phyloP scores from a whole-genome alignment of 1,140 invertebrate species.

The Caligus rogercresseyi region DNA sequence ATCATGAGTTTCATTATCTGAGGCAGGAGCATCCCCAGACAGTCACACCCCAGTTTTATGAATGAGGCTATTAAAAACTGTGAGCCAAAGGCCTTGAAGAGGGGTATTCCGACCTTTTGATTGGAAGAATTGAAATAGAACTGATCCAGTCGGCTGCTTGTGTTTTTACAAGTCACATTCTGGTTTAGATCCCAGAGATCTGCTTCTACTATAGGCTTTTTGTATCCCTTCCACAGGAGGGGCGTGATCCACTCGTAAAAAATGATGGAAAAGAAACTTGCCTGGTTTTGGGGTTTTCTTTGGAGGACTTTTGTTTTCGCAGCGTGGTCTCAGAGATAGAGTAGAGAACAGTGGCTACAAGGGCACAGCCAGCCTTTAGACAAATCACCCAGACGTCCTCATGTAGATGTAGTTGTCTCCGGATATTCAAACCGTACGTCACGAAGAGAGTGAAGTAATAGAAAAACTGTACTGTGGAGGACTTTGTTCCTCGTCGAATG shows the following conservation, averaged over 20 bases:
- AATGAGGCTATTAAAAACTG: neutral
- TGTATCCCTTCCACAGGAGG: constrained; percentile 62
- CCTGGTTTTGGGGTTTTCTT: constrained; percentile 22
- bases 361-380: neutral
- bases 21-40: neutral
- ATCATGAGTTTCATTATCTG: constrained; percentile 19
- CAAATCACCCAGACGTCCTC: neutral
- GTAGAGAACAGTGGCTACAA: neutral
- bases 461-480: neutral
- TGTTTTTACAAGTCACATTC: constrained; percentile 52
- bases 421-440: neutral
- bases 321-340: neutral
- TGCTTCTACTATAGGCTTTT: constrained; percentile 51
- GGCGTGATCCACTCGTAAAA: constrained; percentile 81
- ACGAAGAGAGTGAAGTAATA: neutral
- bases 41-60: neutral
- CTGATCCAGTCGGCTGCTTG: constrained; percentile 69
- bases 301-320: neutral
- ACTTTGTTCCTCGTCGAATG: neutral
- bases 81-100: neutral
- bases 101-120: neutral
- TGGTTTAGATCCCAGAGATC: constrained; percentile 81
- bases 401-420: neutral
- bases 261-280: constrained; percentile 72
- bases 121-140: constrained; percentile 21